phyloP scores from a whole-genome alignment of 2,888 invertebrate genomes.

The Paralinhomoeus sp. region DNA sequence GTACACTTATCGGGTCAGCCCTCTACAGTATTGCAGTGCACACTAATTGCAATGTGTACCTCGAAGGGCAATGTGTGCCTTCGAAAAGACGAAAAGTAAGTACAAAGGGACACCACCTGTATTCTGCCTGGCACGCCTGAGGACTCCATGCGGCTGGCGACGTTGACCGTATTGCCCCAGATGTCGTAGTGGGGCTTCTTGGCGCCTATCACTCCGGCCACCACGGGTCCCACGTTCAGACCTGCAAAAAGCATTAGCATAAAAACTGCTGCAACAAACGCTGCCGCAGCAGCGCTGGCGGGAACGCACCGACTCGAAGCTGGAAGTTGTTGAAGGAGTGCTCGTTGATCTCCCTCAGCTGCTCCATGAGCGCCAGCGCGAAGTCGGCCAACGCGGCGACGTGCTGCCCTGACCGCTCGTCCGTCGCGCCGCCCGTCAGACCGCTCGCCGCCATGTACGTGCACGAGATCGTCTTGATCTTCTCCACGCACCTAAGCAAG shows the following conservation, averaged over 20 bases:
- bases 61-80: too few species aligned
- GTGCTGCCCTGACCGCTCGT: background rate
- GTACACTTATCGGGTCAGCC: too few species aligned
- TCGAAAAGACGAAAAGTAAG: too few species aligned
- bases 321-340: constrained; percentile 91
- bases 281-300: background rate
- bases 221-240: constrained; percentile 81
- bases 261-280: too few species aligned
- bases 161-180: constrained; percentile 88
- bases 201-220: constrained; percentile 81
- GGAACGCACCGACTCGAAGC: constrained; percentile 50
- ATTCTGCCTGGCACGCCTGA: constrained; percentile 65
- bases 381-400: constrained; percentile 44
- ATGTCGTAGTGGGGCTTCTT: constrained; percentile 83
- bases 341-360: constrained; percentile 69
- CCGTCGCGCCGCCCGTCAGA: constrained; percentile 35
- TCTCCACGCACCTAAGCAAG: constrained; percentile 47
- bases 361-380: constrained; percentile 62
- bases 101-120: constrained; percentile 26
- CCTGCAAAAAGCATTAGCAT: too few species aligned
- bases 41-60: too few species aligned
- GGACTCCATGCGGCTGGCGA: constrained; percentile 89
- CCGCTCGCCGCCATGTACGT: constrained; percentile 90
- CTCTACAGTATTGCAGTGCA: too few species aligned
- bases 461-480: constrained; percentile 77